Evolutionary conservation across 1,140 invertebrate genomes (phyloP), one percentile per base, ranked within the genome.

Genomic region (Musca vetustissima): DNA sequence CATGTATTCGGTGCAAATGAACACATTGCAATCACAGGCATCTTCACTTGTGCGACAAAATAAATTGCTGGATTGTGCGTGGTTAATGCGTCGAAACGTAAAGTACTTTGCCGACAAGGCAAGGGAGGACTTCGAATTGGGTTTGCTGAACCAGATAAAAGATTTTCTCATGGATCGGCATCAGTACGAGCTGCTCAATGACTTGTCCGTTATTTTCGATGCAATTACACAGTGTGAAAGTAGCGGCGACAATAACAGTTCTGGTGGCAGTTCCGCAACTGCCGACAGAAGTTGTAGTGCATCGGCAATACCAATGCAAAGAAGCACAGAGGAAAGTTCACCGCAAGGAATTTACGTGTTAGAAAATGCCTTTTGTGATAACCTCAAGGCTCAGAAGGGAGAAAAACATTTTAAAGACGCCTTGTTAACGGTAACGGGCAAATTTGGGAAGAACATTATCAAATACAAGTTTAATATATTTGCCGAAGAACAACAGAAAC

Each of bases 391-490:
- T 3, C 69, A 71, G 1, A 79, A 81, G 47, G 50, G 70, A 7
- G 79, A 73, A 22, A 64, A 75, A 14, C 79, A 81, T 47, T 80
- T 81, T 11, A 81, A 81, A 50, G 79, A 81, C 59, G 79, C 79
- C 0, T 66, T 81, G 14, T 71, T 81, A 0, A 81, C 79, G 0
- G 79, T 81, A 0, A 81, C 79, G 2, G 79, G 79, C 0, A 81
- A 81, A 69, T 82, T 82, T 65, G 80, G 80, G 7, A 81, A 82
- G 65, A 82, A 82, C 67, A 82, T 82, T 52, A 81, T 82, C 4
- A 81, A 82, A 50, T 82, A 82, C 49, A 81, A 81, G 70, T 82
- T 82, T 64, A 82, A 81, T 64, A 80, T 82, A 32, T 82, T 82
- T 50, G 77, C 75, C 22, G 80, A 82, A 57, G 80, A 81, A 52